Percentiles rank a stretch among this genome's conserved stretches.
These are phyloP conservation scores for Pelobates cultripes DNA, from an alignment of 2,797 vertebrate species.

Conservation along the genomic window DNA sequence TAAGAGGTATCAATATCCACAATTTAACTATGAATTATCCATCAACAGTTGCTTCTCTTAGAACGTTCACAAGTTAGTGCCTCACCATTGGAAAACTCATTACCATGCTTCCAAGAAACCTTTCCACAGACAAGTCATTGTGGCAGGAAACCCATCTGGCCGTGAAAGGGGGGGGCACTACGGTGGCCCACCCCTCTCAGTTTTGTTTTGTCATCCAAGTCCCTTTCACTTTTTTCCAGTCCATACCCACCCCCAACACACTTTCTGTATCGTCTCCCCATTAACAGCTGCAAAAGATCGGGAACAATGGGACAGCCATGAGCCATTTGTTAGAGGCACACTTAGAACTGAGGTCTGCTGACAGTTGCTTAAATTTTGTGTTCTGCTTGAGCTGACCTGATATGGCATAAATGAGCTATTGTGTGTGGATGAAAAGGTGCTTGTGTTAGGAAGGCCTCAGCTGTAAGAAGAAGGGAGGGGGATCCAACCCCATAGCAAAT, in stretches of 20 bases:
- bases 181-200: constrained; percentile 17
- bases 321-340: constrained; percentile 65
- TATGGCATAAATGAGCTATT: constrained; percentile 52
- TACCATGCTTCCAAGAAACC: constrained; percentile 12
- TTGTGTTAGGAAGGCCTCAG: constrained; percentile 51
- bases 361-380: constrained; percentile 54
- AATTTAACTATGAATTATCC: constrained; percentile 1
- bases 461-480: constrained; percentile 43
- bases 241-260: neutral
- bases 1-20: neutral
- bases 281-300: constrained; percentile 68
- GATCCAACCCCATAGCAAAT: constrained; percentile 44
- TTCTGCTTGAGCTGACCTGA: constrained; percentile 56
- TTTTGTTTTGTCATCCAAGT: constrained; percentile 52
- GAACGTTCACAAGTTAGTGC: neutral
- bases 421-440: constrained; percentile 53
- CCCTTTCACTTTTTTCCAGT: neutral
- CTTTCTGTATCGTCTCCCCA: constrained; percentile 35
- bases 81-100: constrained; percentile 20
- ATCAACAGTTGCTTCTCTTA: constrained; percentile 30
- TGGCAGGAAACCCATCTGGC: constrained; percentile 42
- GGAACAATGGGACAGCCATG: constrained; percentile 53
- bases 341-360: constrained; percentile 51
- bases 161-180: constrained; percentile 8
- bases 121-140: constrained; percentile 45